Conservation (phyloP, 2,113 vertebrate genomes). For the Cercocebus atys region DNA sequence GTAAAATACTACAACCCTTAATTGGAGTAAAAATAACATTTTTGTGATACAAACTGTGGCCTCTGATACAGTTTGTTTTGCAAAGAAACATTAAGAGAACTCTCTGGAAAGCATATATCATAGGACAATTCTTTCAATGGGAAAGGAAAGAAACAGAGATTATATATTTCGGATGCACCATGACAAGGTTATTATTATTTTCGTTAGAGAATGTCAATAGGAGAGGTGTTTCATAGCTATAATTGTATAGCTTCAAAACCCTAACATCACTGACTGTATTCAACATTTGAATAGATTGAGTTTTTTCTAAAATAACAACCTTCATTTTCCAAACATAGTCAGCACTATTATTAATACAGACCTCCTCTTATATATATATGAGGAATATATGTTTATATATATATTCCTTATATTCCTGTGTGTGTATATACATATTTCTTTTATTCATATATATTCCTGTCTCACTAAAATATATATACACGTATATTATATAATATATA, state of each 20-base stretch:
- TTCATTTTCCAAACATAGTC: not conserved
- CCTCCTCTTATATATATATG: not conserved
- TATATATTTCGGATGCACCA: slow-evolving; percentile 42
- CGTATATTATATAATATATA: too few relatives aligned
- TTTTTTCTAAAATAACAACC: slow-evolving; percentile 50
- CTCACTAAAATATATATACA: too few relatives aligned
- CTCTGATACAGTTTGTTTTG: slow-evolving; percentile 28
- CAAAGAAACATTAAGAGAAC: slow-evolving; percentile 27
- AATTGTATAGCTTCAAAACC: not conserved
- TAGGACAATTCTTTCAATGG: slow-evolving; percentile 11
- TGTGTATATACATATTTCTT: too few relatives aligned
- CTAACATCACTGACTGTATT: slow-evolving; percentile 17
- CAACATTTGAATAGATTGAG: slow-evolving; percentile 10
- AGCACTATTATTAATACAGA: not conserved
- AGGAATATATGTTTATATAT: too few relatives aligned
- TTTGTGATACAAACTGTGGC: slow-evolving; percentile 25
- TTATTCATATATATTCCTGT: too few relatives aligned
- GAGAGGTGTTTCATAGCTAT: slow-evolving; percentile 35
- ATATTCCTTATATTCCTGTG: too few relatives aligned
- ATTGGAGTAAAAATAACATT: slow-evolving; percentile 41
- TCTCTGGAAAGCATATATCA: slow-evolving; percentile 51
- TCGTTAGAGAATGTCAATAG: slow-evolving; percentile 53
- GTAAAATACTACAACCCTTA: slow-evolving; percentile 27
- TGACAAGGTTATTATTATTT: slow-evolving; percentile 51
- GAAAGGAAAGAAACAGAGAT: not conserved